Evolutionary conservation across 2,888 invertebrate species (phyloP).

Genomic region (Sthenelais limicola): DNA sequence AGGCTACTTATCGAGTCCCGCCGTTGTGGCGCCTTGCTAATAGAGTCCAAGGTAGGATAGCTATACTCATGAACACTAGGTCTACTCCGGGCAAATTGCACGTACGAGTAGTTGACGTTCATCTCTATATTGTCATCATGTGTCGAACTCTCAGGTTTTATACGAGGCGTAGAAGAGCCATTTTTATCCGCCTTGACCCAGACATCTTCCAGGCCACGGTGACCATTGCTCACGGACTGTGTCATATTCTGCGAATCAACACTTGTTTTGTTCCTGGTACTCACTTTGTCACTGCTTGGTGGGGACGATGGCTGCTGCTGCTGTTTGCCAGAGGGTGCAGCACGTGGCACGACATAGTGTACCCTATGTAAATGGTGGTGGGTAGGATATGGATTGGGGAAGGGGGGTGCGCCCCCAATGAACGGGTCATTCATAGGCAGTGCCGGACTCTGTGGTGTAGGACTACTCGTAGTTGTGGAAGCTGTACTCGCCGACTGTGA

Average conservation of each 20-base stretch:
- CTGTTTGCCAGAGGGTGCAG: slow-evolving; percentile 10
- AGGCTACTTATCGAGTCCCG: slow-evolving; percentile 61
- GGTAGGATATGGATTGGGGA: slow-evolving; percentile 24
- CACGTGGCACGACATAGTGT: slow-evolving; percentile 74
- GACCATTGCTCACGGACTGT: slow-evolving; percentile 1
- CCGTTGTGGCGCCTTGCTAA: slow-evolving; percentile 55
- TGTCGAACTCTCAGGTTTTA: slow-evolving; percentile 43
- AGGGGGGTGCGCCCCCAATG: slow-evolving; percentile 3
- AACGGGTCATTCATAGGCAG: slow-evolving; percentile 6
- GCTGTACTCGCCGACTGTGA: slow-evolving; percentile 70
- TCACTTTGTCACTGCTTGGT: slow-evolving; percentile 25
- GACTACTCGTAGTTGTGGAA: slow-evolving; percentile 69
- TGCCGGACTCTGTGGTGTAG: slow-evolving; percentile 56
- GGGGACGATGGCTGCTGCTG: slow-evolving; percentile 25
- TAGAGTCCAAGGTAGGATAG: slow-evolving; percentile 79
- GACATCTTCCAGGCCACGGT: slow-evolving; percentile 39
- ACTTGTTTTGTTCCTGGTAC: slow-evolving; percentile 31
- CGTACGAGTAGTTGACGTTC: slow-evolving; percentile 75
- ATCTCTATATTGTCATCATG: slow-evolving; percentile 49
- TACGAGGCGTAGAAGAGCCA: not conserved
- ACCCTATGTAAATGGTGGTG: slow-evolving; percentile 75
- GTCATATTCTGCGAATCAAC: slow-evolving; percentile 5
- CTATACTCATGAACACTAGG: slow-evolving; percentile 88
- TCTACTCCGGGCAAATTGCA: slow-evolving; percentile 78
- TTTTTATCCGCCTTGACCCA: slow-evolving; percentile 46